Percentiles rank a stretch among this genome's conserved stretches.
These are phyloP conservation scores for Pseudoips prasinana DNA, from an alignment of 2,888 invertebrate species.

Conservation along the genomic window DNA sequence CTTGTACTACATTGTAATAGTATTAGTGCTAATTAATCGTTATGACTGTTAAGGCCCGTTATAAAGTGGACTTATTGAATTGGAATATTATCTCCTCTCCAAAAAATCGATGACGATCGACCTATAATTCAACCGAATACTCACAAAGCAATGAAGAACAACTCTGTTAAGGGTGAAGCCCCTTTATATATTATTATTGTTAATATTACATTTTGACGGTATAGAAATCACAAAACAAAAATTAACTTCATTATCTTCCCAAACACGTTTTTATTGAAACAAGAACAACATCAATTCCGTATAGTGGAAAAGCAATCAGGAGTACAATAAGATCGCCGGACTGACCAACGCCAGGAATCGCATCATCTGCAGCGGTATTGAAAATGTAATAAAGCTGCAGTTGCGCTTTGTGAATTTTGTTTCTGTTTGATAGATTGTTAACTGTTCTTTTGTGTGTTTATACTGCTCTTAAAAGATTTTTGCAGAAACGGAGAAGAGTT, in stretches of 20 bases:
- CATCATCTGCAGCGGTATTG: slow-evolving; percentile 47
- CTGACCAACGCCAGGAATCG: slow-evolving; percentile 40
- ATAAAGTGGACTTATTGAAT: too few relatives aligned
- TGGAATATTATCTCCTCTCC: too few relatives aligned
- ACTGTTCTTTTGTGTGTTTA: slow-evolving; percentile 15
- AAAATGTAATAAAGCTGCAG: slow-evolving; percentile 47
- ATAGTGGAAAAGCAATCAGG: slow-evolving; percentile 42
- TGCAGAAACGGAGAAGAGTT: too few relatives aligned
- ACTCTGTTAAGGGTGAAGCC: too few relatives aligned
- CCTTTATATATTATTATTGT: too few relatives aligned
- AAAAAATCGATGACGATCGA: too few relatives aligned
- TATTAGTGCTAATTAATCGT: too few relatives aligned
- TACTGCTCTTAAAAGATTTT: slow-evolving; percentile 10
- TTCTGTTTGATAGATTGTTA: slow-evolving; percentile 34
- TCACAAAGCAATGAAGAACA: too few relatives aligned
- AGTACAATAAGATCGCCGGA: slow-evolving; percentile 38
- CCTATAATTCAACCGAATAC: too few relatives aligned
- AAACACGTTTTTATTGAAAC: slow-evolving; percentile 28
- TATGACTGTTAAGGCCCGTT: too few relatives aligned
- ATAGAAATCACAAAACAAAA: slow-evolving; percentile 1
- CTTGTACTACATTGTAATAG: too few relatives aligned
- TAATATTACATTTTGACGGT: too few relatives aligned
- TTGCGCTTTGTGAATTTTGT: slow-evolving; percentile 27
- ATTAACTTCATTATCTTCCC: slow-evolving; percentile 25
- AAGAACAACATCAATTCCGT: slow-evolving; percentile 39